These are phyloP conservation scores for Dastarcus helophoroides DNA, from an alignment of 2,888 invertebrate genomes.

Conservation along the genomic window DNA sequence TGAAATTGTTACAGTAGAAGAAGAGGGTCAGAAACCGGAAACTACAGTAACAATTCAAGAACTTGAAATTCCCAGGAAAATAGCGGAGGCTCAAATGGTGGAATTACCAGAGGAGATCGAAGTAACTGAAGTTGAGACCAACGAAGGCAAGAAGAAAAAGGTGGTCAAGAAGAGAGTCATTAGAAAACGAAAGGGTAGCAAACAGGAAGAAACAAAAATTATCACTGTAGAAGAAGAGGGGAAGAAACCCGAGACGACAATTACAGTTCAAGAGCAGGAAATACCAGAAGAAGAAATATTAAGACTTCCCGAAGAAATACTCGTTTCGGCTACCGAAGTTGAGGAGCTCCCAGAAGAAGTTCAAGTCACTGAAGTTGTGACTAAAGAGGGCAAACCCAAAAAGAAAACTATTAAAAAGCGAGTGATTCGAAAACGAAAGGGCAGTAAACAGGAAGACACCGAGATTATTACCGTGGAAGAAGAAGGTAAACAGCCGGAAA, in stretches of 20 bases:
- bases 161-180: constrained; percentile 23
- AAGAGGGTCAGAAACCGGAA: constrained; percentile 19
- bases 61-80: constrained; percentile 14
- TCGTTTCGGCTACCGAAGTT: not conserved
- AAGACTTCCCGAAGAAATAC: constrained; percentile 5
- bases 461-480: constrained; percentile 21
- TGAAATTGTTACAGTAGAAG: constrained; percentile 26
- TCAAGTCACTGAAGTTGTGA: constrained; percentile 15
- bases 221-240: constrained; percentile 37
- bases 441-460: constrained; percentile 28
- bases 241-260: constrained; percentile 34
- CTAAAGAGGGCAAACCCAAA: constrained; percentile 21
- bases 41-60: constrained; percentile 20
- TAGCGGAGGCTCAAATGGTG: constrained; percentile 7
- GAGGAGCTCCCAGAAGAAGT: constrained; percentile 27
- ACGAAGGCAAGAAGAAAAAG: constrained; percentile 21
- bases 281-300: constrained; percentile 12
- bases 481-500: constrained; percentile 23
- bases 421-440: constrained; percentile 29
- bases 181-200: constrained; percentile 25
- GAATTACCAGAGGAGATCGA: constrained; percentile 20
- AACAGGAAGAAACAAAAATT: constrained; percentile 37
- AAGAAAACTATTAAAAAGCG: constrained; percentile 29
- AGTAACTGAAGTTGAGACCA: constrained; percentile 18
- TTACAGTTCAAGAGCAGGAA: constrained; percentile 26